Conservation (phyloP, 2,797 vertebrate genomes). For the Rhadinocentrus ornatus region DNA sequence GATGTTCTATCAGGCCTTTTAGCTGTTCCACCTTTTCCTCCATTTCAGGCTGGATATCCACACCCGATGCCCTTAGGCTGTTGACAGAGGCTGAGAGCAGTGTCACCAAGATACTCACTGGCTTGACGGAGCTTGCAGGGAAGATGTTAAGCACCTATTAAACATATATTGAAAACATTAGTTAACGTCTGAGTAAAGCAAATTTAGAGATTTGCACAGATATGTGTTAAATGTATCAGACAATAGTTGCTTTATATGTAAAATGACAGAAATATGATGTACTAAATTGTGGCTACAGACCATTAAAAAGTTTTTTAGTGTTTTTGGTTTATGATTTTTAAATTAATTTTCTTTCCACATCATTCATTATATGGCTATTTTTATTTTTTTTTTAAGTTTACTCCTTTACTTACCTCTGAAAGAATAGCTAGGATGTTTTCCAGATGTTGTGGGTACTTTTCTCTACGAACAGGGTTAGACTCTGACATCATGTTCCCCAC, state of each 20-base stretch:
- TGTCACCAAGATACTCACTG: conserved; percentile 82
- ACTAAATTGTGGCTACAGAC: neutral
- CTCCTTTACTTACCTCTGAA: conserved; percentile 70
- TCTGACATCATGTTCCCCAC: conserved; percentile 85
- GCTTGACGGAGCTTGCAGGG: conserved; percentile 87
- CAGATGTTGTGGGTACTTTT: conserved; percentile 85
- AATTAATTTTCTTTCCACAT: neutral
- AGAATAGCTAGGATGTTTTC: conserved; percentile 86
- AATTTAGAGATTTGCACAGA: neutral
- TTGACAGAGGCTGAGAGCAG: conserved; percentile 84
- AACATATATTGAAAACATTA: conserved; percentile 7
- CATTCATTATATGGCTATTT: neutral
- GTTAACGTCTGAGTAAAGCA: neutral
- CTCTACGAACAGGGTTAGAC: conserved; percentile 63
- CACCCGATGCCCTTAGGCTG: conserved; percentile 83
- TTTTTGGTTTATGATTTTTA: neutral
- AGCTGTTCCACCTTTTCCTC: conserved; percentile 83
- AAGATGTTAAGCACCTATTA: conserved; percentile 84
- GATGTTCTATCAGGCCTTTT: conserved; percentile 80
- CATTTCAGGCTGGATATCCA: conserved; percentile 78
- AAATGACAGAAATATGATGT: neutral
- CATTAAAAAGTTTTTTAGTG: neutral
- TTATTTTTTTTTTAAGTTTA: neutral
- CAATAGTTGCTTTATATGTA: neutral
- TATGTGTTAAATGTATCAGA: neutral